Conservation (phyloP, 2,113 vertebrate species). For the Genyomyrus donnyi region DNA sequence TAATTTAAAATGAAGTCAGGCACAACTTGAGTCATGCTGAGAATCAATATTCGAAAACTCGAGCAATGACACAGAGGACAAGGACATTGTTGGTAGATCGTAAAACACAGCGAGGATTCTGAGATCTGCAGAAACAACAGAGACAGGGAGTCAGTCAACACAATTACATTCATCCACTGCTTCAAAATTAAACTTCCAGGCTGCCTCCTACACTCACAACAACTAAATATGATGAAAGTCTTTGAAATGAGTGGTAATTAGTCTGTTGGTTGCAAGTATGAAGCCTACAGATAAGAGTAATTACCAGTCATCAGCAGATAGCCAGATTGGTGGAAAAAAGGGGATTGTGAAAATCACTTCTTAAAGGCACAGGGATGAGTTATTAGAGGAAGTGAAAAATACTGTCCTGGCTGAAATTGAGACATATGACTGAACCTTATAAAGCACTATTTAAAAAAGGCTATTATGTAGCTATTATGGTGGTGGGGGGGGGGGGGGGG, state of each 20-base stretch:
- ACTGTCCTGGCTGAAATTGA: neutral
- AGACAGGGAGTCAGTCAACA: neutral
- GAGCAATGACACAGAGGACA: neutral
- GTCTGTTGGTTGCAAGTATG: constrained; percentile 1
- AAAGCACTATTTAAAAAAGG: neutral
- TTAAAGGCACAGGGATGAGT: neutral
- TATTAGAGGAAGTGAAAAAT: neutral
- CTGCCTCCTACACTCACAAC: neutral
- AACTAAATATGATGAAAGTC: constrained; percentile 5
- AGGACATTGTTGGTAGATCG: neutral
- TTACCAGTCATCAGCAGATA: constrained; percentile 1
- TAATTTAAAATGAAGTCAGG: neutral
- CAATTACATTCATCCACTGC: neutral
- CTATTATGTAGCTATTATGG: neutral
- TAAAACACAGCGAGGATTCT: neutral
- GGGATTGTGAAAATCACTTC: neutral
- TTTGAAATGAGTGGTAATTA: neutral
- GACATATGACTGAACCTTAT: neutral
- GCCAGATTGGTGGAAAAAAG: neutral
- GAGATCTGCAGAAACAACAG: neutral
- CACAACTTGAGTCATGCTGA: neutral
- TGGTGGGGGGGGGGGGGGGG: neutral
- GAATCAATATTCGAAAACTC: neutral
- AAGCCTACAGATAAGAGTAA: constrained; percentile 2
- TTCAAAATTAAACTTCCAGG: neutral